Evolutionary conservation across 2,888 invertebrate genomes (phyloP), one percentile per base, ranked within the genome.

Genomic region (Agrypnus murinus): DNA sequence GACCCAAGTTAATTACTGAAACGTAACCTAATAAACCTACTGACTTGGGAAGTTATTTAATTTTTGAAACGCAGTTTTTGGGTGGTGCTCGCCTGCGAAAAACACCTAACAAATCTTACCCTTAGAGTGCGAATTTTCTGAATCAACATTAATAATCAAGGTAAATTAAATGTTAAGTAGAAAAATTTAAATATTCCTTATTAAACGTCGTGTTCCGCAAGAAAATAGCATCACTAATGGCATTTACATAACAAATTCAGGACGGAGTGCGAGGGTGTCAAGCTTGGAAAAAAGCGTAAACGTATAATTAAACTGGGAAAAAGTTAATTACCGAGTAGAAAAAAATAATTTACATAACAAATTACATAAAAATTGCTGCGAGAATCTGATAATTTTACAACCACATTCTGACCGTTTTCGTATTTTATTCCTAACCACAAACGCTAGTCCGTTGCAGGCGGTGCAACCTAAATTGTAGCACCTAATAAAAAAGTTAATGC

Each of bases 311-410:
- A 65, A 62, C 59, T 46, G 70, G 32, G 65, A 68, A 66, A 72
- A 72, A 68, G 71, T 72, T 72, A 72, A 72, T 72, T 68, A 68
- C 65, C 50, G 65, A 15, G 43, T 58, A 38, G 55, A 65, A 67
- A 66, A 66, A 64, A 68, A 65, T 59, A 71, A 74, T 74, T 72
- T 69, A 66, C 71, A 74, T 74, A 66, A 72, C 69, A 74, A 74
- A 74, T 72, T 74, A 62, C 64, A 64, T 74, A 67, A 69, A 66
- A 74, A 74, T 72, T 72, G 48, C 71, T 19, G 48, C 14, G 69
- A 63, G 48, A 40, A 69, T 69, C 69, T 65, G 69, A 69, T 69
- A 69, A 69, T 59, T 63, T 58, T 58, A 65, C 57, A 55, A 55
- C 36, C 50, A 50, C 62, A 53, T 34, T 31, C 55, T n/a, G 45